Evolutionary conservation across 2,888 invertebrate species (phyloP).

Genomic region (Clitarchus hookeri): DNA sequence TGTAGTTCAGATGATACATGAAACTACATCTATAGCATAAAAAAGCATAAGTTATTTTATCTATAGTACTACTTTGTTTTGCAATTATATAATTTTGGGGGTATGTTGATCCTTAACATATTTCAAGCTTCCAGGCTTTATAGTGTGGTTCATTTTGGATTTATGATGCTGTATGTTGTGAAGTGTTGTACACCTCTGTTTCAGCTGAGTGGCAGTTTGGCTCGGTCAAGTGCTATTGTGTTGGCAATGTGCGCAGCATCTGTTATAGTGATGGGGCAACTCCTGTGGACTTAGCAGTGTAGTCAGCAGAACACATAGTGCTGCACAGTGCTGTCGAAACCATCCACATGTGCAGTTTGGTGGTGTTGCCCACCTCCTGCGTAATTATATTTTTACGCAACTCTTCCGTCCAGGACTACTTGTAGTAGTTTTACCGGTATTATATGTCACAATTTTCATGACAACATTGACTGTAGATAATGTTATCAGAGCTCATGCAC

Average conservation of each 20-base stretch:
- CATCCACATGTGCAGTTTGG: neutral
- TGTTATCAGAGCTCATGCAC: too few species aligned
- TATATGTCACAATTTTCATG: too few species aligned
- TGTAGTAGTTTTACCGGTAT: too few species aligned
- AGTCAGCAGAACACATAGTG: neutral
- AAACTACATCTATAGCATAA: too few species aligned
- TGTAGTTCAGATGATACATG: too few species aligned
- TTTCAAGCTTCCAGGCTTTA: too few species aligned
- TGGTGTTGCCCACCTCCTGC: neutral
- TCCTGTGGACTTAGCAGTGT: neutral
- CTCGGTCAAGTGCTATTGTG: constrained; percentile 31
- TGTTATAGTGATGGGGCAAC: constrained; percentile 17
- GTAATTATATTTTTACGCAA: neutral
- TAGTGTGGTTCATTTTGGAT: too few species aligned
- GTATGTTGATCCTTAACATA: too few species aligned
- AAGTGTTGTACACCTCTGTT: constrained; percentile 23
- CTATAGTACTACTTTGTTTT: too few species aligned
- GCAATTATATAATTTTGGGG: too few species aligned
- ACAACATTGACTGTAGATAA: too few species aligned
- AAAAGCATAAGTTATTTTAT: too few species aligned
- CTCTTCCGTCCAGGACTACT: neutral
- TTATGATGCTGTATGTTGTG: neutral
- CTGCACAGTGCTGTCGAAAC: neutral
- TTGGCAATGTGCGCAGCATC: constrained; percentile 23
- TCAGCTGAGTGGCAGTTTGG: constrained; percentile 39